Percentiles rank a stretch among this genome's conserved stretches.
phyloP scores from a whole-genome alignment of 2,113 vertebrate genomes.

The Atherinomorus stipes region DNA sequence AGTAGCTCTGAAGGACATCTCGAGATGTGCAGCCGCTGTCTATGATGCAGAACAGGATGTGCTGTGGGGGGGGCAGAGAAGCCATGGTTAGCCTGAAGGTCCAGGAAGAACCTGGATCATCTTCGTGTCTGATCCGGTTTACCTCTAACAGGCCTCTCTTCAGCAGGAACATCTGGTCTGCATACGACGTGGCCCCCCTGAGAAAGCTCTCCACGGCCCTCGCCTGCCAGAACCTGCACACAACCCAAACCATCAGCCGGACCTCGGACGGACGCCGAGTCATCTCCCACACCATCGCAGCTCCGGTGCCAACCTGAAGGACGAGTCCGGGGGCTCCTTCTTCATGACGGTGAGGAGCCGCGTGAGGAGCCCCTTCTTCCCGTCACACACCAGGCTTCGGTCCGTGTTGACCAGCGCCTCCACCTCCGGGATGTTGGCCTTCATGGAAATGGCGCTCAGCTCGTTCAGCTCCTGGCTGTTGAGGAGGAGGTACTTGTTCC shows the following conservation, averaged over 20 bases:
- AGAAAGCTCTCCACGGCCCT: slow-evolving; percentile 98
- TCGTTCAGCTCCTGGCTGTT: slow-evolving; percentile 97
- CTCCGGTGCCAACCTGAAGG: slow-evolving; percentile 94
- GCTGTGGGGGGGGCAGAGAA: slow-evolving; percentile 74
- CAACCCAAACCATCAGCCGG: too few species aligned
- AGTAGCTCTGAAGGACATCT: slow-evolving; percentile 98
- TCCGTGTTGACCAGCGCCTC: slow-evolving; percentile 97
- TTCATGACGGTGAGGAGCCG: slow-evolving; percentile 98
- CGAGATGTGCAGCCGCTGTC: slow-evolving; percentile 97
- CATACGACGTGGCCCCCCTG: slow-evolving; percentile 96
- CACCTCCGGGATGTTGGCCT: slow-evolving; percentile 97
- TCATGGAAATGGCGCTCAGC: slow-evolving; percentile 95
- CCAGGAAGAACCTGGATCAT: background rate
- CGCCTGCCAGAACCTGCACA: slow-evolving; percentile 95
- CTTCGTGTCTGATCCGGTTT: slow-evolving; percentile 24
- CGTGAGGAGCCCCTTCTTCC: slow-evolving; percentile 95
- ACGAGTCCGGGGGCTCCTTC: slow-evolving; percentile 95
- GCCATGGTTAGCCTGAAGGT: background rate
- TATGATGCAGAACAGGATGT: slow-evolving; percentile 99
- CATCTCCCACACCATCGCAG: too few species aligned
- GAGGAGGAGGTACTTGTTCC: slow-evolving; percentile 97
- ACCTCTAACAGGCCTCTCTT: slow-evolving; percentile 98
- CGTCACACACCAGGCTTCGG: slow-evolving; percentile 95
- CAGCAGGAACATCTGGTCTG: slow-evolving; percentile 98
- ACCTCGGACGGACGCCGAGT: too few species aligned